phyloP scores from a whole-genome alignment of 2,797 vertebrate species.

The Coranthus polyacanthus region DNA sequence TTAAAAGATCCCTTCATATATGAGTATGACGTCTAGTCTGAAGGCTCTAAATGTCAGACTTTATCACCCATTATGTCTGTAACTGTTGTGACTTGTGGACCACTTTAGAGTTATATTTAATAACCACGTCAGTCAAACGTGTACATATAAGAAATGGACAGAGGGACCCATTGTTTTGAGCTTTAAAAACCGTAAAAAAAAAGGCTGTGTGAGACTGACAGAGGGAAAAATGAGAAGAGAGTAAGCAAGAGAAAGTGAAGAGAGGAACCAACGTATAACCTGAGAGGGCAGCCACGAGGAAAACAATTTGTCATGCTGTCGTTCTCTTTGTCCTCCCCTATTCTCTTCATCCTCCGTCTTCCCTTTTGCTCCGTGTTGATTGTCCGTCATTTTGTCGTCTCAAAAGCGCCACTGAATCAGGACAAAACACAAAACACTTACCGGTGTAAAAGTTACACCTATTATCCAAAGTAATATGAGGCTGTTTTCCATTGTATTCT shows the following conservation, averaged over 20 bases:
- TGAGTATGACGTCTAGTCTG: not conserved
- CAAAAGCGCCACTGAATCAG: not conserved
- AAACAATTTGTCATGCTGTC: constrained; percentile 50
- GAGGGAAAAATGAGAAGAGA: not conserved
- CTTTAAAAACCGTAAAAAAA: not conserved
- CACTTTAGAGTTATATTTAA: not conserved
- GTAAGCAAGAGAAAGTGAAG: constrained; percentile 5
- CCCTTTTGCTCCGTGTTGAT: not conserved
- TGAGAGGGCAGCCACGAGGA: constrained; percentile 30
- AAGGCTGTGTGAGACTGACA: not conserved
- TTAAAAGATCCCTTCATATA: not conserved
- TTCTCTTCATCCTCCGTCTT: constrained; percentile 4
- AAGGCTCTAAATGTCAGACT: not conserved
- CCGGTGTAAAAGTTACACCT: too few species aligned
- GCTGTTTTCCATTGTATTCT: not conserved
- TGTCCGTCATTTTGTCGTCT: constrained; percentile 3
- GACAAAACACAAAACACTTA: not conserved
- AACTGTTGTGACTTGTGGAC: not conserved
- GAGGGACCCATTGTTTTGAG: not conserved
- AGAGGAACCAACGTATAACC: constrained; percentile 15
- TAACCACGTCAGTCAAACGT: not conserved
- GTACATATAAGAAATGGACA: not conserved
- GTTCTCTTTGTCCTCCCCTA: constrained; percentile 13
- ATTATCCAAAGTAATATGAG: not conserved
- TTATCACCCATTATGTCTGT: not conserved